Conservation (phyloP, 1,140 invertebrate genomes). For the Euura lappo region DNA sequence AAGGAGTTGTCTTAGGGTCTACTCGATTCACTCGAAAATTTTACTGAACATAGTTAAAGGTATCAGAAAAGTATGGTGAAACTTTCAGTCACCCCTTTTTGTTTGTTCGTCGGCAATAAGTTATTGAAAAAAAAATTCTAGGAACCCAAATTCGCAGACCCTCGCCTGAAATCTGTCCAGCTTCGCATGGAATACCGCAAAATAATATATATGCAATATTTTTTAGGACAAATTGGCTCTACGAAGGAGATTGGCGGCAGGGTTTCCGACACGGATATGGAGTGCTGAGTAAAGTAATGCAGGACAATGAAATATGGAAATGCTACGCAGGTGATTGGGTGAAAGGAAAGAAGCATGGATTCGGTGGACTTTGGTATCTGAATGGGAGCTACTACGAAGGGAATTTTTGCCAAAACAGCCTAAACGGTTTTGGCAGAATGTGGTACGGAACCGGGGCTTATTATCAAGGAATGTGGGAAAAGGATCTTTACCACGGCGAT, state of each 20-base stretch:
- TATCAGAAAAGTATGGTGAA: too few relatives aligned
- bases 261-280: conserved; percentile 51
- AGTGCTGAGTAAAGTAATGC: conserved; percentile 32
- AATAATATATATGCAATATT: conserved; percentile 17
- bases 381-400: conserved; percentile 68
- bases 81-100: not conserved
- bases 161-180: too few relatives aligned
- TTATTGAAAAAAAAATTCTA: conserved; percentile 5
- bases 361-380: conserved; percentile 62
- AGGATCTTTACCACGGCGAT: conserved; percentile 50
- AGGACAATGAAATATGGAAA: conserved; percentile 21
- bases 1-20: too few relatives aligned
- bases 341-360: conserved; percentile 61
- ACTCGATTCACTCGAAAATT: too few relatives aligned
- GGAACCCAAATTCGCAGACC: too few relatives aligned
- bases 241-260: conserved; percentile 61
- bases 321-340: conserved; percentile 60
- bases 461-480: conserved; percentile 63
- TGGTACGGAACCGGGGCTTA: conserved; percentile 64
- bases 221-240: conserved; percentile 50
- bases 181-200: too few relatives aligned
- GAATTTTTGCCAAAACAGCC: conserved; percentile 64
- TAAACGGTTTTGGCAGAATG: conserved; percentile 69
- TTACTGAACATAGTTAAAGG: too few relatives aligned
- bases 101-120: not conserved